These are phyloP conservation scores for Andrena flavipes DNA, from an alignment of 2,888 invertebrate genomes.

Conservation along the genomic window DNA sequence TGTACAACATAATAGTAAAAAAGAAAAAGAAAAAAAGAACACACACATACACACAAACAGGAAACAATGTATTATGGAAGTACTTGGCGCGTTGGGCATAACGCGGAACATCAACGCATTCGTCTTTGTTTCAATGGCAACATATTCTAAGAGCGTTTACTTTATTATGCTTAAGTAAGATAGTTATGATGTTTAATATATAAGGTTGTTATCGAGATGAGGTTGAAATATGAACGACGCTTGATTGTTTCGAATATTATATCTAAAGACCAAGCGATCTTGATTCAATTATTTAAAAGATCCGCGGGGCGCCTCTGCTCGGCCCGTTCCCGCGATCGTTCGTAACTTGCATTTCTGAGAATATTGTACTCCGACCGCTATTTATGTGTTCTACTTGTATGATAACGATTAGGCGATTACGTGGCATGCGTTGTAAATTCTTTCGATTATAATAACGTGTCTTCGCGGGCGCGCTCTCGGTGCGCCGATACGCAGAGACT, in stretches of 20 bases:
- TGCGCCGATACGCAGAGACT: constrained; percentile 35
- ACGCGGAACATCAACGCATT: constrained; percentile 73
- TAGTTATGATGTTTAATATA: constrained; percentile 73
- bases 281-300: constrained; percentile 51
- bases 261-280: constrained; percentile 49
- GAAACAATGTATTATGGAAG: constrained; percentile 53
- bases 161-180: constrained; percentile 69
- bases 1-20: constrained; percentile 69
- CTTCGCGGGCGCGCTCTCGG: constrained; percentile 59
- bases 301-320: constrained; percentile 39
- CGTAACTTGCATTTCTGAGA: constrained; percentile 74
- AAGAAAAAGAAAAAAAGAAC: constrained; percentile 2
- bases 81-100: constrained; percentile 68
- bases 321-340: constrained; percentile 64
- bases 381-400: constrained; percentile 82
- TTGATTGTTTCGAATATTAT: constrained; percentile 72
- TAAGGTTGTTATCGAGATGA: constrained; percentile 76
- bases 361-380: constrained; percentile 80
- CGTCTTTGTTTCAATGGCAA: constrained; percentile 73
- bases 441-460: constrained; percentile 69
- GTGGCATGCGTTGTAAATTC: constrained; percentile 80
- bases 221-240: constrained; percentile 67
- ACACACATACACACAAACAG: constrained; percentile 10
- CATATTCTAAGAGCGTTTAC: constrained; percentile 67
- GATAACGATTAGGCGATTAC: constrained; percentile 73